Conservation (phyloP, 2,113 vertebrate species). For the Hippopotamus amphibius region DNA sequence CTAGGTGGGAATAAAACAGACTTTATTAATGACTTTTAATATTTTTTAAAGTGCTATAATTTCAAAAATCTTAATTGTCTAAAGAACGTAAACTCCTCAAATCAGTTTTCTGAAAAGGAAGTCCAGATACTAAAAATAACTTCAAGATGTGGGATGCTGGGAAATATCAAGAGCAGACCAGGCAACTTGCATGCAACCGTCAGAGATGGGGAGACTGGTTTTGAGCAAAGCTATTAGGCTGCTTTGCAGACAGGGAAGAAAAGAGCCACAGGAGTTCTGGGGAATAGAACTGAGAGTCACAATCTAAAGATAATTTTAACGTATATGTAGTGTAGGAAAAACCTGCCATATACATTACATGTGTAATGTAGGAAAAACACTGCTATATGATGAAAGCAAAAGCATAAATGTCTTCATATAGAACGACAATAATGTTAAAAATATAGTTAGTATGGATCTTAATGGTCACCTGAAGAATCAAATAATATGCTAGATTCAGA, state of each 20-base stretch:
- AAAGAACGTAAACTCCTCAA: conserved; percentile 45
- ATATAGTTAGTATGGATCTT: neutral
- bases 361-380: neutral
- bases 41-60: conserved; percentile 65
- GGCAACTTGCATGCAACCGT: neutral
- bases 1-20: conserved; percentile 48
- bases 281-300: neutral
- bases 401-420: neutral
- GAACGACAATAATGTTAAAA: neutral
- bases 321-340: neutral
- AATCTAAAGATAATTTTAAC: neutral
- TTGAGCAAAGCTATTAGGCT: neutral
- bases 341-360: neutral
- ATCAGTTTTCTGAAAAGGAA: conserved; percentile 67
- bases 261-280: neutral
- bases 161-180: conserved; percentile 57
- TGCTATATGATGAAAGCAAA: neutral
- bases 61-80: conserved; percentile 60
- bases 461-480: neutral
- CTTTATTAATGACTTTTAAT: conserved; percentile 56
- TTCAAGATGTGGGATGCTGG: conserved; percentile 65
- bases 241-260: neutral
- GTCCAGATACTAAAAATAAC: conserved; percentile 59
- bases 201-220: neutral
- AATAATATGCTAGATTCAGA: neutral